Evolutionary conservation across 2,113 vertebrate genomes (phyloP).

Genomic region (Colius striatus): DNA sequence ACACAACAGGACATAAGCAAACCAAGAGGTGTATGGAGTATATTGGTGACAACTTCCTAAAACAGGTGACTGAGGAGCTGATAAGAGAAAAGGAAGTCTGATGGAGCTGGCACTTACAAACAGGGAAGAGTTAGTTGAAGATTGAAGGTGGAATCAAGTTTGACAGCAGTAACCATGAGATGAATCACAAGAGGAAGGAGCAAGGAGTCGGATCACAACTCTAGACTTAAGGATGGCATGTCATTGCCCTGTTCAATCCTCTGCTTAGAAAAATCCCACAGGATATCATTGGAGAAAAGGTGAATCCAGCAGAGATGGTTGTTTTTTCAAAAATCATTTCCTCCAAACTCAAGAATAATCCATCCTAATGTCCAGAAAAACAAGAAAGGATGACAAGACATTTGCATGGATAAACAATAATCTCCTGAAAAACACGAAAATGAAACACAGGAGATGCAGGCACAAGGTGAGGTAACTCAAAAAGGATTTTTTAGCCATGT

Average conservation of each 20-base stretch:
- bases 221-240: background rate
- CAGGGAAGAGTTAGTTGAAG: background rate
- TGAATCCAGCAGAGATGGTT: background rate
- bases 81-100: background rate
- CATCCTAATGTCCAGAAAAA: background rate
- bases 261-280: background rate
- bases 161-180: background rate
- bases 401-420: background rate
- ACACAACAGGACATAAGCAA: background rate
- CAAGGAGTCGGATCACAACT: background rate
- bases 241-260: background rate
- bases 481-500: background rate
- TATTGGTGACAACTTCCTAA: background rate
- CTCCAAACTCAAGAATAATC: background rate
- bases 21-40: background rate
- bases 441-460: background rate
- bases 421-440: background rate
- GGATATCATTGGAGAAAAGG: background rate
- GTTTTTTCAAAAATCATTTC: background rate
- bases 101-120: background rate
- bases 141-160: background rate
- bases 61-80: background rate
- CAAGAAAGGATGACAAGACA: background rate
- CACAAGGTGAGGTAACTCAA: background rate
- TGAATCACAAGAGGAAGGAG: background rate